Percentiles rank a stretch among this genome's conserved stretches.
Conservation (phyloP, 2,113 vertebrate genomes). For the Pterophyllum scalare region DNA sequence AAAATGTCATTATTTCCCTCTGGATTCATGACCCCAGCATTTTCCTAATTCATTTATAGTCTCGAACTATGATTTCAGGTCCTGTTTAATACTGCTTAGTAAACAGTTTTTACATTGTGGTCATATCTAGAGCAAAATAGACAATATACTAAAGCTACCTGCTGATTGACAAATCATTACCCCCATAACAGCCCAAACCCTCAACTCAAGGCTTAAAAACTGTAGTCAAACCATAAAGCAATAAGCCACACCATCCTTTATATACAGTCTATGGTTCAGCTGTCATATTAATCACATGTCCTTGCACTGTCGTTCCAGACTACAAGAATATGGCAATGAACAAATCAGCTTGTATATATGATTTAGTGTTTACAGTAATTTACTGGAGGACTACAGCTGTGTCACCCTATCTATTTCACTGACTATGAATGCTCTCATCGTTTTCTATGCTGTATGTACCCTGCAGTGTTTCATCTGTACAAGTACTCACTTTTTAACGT, state of each 20-base stretch:
- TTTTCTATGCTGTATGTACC: conserved; percentile 77
- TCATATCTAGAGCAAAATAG: not conserved
- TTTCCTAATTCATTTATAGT: not conserved
- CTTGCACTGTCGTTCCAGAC: not conserved
- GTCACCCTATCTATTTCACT: conserved; percentile 23
- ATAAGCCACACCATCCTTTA: not conserved
- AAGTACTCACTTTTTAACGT: conserved; percentile 82
- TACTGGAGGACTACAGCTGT: conserved; percentile 15
- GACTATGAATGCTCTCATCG: conserved; percentile 44
- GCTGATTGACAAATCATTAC: not conserved
- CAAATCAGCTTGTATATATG: not conserved
- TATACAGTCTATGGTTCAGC: not conserved
- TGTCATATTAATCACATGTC: not conserved
- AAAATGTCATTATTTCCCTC: not conserved
- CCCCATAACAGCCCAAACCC: not conserved
- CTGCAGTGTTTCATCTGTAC: conserved; percentile 81
- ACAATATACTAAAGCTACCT: not conserved
- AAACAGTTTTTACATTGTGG: not conserved
- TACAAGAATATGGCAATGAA: not conserved
- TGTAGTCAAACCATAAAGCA: not conserved
- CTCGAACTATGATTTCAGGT: not conserved
- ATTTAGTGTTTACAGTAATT: not conserved
- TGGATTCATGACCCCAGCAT: not conserved
- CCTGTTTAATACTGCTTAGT: not conserved
- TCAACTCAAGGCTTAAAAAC: not conserved